Conservation (phyloP, 2,888 invertebrate species). For the Corbicula japonica region DNA sequence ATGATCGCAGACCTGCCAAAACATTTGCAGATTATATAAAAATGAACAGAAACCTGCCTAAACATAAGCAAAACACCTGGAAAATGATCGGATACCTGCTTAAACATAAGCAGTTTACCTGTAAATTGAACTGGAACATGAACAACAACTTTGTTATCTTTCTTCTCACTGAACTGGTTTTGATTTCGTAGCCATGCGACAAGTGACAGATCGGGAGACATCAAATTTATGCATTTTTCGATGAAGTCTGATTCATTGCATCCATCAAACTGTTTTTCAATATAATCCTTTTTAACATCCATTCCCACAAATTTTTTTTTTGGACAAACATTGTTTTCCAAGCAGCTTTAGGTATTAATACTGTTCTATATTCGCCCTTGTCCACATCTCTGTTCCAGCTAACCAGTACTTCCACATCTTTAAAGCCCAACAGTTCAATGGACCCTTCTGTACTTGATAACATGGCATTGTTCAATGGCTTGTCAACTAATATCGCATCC, state of each 20-base stretch:
- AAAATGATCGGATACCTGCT: too few species aligned
- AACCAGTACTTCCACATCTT: neutral
- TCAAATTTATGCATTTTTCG: neutral
- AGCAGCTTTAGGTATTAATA: neutral
- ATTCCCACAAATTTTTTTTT: neutral
- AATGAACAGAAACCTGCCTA: too few species aligned
- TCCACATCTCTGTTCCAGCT: neutral
- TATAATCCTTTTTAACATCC: neutral
- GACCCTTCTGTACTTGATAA: neutral
- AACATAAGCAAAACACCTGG: too few species aligned
- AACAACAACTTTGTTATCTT: too few species aligned
- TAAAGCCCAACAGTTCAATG: neutral
- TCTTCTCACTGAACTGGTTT: too few species aligned
- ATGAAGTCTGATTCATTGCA: neutral
- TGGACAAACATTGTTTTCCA: neutral
- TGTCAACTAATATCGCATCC: neutral
- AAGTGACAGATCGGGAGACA: neutral
- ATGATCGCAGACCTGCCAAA: too few species aligned
- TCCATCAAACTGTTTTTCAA: neutral
- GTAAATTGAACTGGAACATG: too few species aligned
- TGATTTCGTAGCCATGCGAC: slow-evolving; percentile 2
- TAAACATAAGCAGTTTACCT: too few species aligned
- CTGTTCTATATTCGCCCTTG: slow-evolving; percentile 3
- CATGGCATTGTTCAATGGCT: slow-evolving; percentile 1
- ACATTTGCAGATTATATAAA: too few species aligned